phyloP scores from a whole-genome alignment of 1,140 invertebrate species.

The Heliconius hewitsoni region DNA sequence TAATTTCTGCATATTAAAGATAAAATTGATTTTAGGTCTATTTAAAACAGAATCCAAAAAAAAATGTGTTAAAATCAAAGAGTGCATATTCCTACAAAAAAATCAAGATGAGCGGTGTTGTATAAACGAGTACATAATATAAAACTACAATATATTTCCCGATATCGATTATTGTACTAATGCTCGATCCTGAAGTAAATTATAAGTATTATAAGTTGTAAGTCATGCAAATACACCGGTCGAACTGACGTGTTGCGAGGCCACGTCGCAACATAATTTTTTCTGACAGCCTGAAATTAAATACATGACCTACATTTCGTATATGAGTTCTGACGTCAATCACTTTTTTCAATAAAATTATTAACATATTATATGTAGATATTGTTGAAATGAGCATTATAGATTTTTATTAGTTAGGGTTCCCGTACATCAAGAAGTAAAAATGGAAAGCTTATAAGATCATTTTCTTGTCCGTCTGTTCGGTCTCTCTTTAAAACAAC shows the following conservation, averaged over 20 bases:
- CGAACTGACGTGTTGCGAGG: constrained; percentile 55
- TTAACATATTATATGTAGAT: not conserved
- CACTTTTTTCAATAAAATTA: constrained; percentile 30
- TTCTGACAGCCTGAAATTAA: constrained; percentile 55
- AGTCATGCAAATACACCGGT: constrained; percentile 35
- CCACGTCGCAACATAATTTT: constrained; percentile 54
- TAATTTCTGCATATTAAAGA: no score
- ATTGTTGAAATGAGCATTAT: not conserved
- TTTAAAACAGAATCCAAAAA: no score
- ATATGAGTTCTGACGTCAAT: constrained; percentile 60
- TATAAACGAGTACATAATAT: no score
- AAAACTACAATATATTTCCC: not conserved
- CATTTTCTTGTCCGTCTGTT: no score
- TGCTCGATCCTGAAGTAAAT: constrained; percentile 14
- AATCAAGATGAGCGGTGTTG: no score
- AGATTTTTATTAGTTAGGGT: not conserved
- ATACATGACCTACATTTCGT: constrained; percentile 67
- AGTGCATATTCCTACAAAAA: no score
- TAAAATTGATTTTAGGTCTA: no score
- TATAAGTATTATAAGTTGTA: constrained; percentile 14
- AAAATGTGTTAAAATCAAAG: no score
- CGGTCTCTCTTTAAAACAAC: no score
- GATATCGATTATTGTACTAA: constrained; percentile 24
- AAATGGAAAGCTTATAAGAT: no score
- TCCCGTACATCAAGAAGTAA: no score